Evolutionary conservation across 2,888 invertebrate genomes (phyloP), one percentile per base, ranked within the genome.

Genomic region (Nomada fucata): DNA sequence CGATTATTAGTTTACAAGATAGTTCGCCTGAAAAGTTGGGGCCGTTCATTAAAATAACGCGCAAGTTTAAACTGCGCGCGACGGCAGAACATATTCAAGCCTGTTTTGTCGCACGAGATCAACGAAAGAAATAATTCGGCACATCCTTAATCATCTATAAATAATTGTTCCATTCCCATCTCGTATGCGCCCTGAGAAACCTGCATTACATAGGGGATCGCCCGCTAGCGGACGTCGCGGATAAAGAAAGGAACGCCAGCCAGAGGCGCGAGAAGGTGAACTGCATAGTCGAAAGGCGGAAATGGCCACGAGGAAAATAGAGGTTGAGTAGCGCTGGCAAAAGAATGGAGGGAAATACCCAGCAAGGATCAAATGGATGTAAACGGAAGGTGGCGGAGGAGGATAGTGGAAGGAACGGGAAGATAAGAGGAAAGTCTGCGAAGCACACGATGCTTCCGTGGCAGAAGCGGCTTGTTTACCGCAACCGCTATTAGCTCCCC

Each of bases 401-500:
- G 26, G 67, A 75, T 26, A 82, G 71, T 65, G 72, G 59, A 76
- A 76, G 79, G 64, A 64, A 68, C 36, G 50, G 52, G 52, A 42
- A 80, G 64, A 83, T 86, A 83, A 84, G 89, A 83, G 76, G 79
- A 86, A 88, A 86, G 87, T 86, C 84, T 79, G 82, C 61, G 72
- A 71, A 75, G 85, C 82, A 83, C 81, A 74, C 79, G 83, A 87
- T 87, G 90, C 88, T 91, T 88, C 90, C 86, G 87, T 72, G 86
- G 85, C 81, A 86, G 88, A 89, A 89, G 89, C 90, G 88, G 89
- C 89, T 89, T 91, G 92, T 92, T 92, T 92, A 92, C 90, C 89
- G 82, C 88, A 86, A 87, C 85, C 83, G 88, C 90, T 91, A 92
- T 92, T 91, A 91, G 90, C 89, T 89, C 84, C 84, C 83, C 83